Conservation (phyloP, 1,140 invertebrate species). For the Drosophila varians region DNA sequence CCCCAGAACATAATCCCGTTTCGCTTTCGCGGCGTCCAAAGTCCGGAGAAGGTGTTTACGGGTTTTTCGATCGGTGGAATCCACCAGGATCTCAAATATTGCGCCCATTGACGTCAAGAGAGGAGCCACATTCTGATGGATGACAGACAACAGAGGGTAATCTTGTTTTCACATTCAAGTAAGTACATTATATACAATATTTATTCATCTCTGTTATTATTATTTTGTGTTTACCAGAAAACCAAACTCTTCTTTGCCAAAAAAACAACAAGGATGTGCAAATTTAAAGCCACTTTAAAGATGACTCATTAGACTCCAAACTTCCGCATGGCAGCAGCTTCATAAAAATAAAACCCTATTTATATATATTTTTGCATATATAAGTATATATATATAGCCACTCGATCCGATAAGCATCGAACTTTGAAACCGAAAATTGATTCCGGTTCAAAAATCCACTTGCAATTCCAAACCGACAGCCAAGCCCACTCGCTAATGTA, state of each 20-base stretch:
- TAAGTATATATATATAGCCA: background rate
- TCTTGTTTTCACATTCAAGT: slow-evolving; percentile 23
- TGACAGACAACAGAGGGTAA: slow-evolving; percentile 13
- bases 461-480: slow-evolving; percentile 11
- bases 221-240: slow-evolving; percentile 36
- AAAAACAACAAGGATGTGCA: background rate
- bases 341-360: background rate
- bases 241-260: background rate
- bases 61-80: slow-evolving; percentile 18
- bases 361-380: background rate
- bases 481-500: slow-evolving; percentile 2
- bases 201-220: slow-evolving; percentile 6
- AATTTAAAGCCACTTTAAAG: background rate
- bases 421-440: slow-evolving; percentile 46
- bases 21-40: slow-evolving; percentile 45
- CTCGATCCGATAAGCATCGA: slow-evolving; percentile 34
- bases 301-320: background rate
- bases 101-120: slow-evolving; percentile 48
- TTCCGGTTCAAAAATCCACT: slow-evolving; percentile 49
- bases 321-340: slow-evolving; percentile 5
- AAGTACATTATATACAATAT: background rate
- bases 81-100: slow-evolving; percentile 43
- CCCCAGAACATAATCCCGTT: slow-evolving; percentile 19
- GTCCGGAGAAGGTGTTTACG: slow-evolving; percentile 54
- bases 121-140: slow-evolving; percentile 1